Conservation (phyloP, 2,113 vertebrate species). For the Sula dactylatra region DNA sequence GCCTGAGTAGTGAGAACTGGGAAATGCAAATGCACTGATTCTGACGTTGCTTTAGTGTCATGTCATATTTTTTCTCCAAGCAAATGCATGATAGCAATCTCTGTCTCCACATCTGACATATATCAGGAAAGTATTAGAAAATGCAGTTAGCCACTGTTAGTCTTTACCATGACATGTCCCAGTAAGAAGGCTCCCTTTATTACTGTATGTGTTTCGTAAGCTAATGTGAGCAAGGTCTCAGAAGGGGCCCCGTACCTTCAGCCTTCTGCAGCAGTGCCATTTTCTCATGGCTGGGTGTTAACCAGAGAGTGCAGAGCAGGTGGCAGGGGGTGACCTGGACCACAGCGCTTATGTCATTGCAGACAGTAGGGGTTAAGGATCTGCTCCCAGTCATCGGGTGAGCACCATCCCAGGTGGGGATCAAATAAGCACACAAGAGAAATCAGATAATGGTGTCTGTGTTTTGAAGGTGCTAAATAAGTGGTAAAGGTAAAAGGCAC, state of each 20-base stretch:
- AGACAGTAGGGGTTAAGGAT: not conserved
- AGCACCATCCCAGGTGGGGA: not conserved
- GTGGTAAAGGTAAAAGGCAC: not conserved
- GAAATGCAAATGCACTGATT: not conserved
- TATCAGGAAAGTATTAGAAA: not conserved
- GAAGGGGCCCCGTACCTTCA: not conserved
- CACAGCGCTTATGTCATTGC: rapidly evolving
- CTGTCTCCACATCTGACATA: not conserved
- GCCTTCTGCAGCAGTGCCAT: not conserved
- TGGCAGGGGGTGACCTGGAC: not conserved
- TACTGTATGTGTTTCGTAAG: not conserved
- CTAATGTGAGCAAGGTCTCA: not conserved
- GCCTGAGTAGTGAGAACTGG: not conserved
- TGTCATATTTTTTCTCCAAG: not conserved
- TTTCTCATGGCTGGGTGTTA: not conserved
- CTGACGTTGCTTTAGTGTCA: not conserved
- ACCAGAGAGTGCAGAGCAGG: not conserved
- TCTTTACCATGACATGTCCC: not conserved
- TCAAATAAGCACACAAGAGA: not conserved
- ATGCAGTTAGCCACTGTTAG: not conserved
- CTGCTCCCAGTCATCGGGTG: not conserved
- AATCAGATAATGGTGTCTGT: not conserved
- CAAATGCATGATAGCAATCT: not conserved
- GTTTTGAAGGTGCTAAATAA: not conserved
- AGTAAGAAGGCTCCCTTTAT: not conserved